Conservation (phyloP, 1,140 invertebrate species). For the Protaetia brevitarsis region DNA sequence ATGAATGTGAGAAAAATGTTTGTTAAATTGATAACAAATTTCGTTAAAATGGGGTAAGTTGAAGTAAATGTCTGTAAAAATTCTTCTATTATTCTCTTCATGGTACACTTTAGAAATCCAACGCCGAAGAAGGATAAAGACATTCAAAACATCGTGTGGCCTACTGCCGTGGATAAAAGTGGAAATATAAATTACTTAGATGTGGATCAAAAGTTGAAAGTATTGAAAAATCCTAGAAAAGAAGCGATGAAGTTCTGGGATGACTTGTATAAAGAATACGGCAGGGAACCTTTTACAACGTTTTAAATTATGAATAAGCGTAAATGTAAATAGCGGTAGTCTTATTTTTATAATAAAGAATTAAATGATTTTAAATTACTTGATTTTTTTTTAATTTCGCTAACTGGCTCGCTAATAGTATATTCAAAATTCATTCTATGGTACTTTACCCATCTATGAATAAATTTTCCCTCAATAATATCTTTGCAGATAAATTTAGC, state of each 20-base stretch:
- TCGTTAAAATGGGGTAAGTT: slow-evolving; percentile 10
- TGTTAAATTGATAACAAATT: slow-evolving; percentile 13
- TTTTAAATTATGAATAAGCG: background rate
- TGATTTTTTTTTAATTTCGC: no score
- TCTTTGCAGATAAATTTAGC: no score
- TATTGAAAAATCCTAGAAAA: slow-evolving; percentile 3
- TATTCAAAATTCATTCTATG: no score
- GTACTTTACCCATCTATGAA: no score
- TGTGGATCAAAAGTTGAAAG: background rate
- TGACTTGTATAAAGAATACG: slow-evolving; percentile 17
- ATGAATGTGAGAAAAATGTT: slow-evolving; percentile 19
- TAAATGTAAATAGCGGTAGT: background rate
- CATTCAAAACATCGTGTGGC: slow-evolving; percentile 16
- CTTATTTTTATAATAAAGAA: background rate
- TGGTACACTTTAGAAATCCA: background rate
- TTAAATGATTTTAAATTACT: background rate
- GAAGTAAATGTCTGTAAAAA: background rate
- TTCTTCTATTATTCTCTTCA: background rate
- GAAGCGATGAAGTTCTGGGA: slow-evolving; percentile 18
- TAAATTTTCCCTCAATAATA: no score
- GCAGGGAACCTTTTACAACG: slow-evolving; percentile 9
- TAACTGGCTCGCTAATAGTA: no score
- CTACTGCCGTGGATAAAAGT: background rate
- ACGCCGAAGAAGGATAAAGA: slow-evolving; percentile 7
- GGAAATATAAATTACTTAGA: slow-evolving; percentile 11